Evolutionary conservation across 53 echinoderm and acorn worm species (phyloP), one percentile per base, ranked within the genome.

Genomic region (Apostichopus leukothele): DNA sequence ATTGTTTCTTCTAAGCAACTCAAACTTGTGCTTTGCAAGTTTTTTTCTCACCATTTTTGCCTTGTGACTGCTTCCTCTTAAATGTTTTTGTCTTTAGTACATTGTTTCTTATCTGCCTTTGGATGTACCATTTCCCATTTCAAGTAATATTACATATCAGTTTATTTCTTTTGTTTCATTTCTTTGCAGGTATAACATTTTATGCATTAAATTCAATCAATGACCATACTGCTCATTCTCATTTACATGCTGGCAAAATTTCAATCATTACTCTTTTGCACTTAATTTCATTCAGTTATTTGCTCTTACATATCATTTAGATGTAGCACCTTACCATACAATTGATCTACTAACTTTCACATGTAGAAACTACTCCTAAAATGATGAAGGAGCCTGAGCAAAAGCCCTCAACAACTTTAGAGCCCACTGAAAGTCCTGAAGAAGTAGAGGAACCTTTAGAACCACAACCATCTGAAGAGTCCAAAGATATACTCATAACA

Each of bases 281-380:
- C 68, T 4, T 16, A 67, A 67, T n/a, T 16, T 67, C n/a, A 16
- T n/a, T 16, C n/a, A 16, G 14, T 67, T n/a, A 67, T 16, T 67
- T 67, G 68, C 13, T 67, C 13, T 16, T n/a, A 16, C 68, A 16
- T 67, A n/a, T 67, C 39, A 39, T 39, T 39, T 39, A 39, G 39
- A 39, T 39, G 39, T 39, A 39, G 39, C 39, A 39, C 39, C 39
- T 39, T 39, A 39, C 39, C 39, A 39, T 39, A 39, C 39, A 39
- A 39, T 59, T 81, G 81, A 81, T 81, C 54, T 85, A 85, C 85
- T 85, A 85, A 85, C 67, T 85, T 60, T 85, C 83, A 67, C 68
- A 80, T 50, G 55, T 81, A 80, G 83, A 89, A 89, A 79, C 80
- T 67, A 51, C 89, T 67, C 89, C 51, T 67, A 81, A 18, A 26